Evolutionary conservation across 2,888 invertebrate species (phyloP), one percentile per base, ranked within the genome.

Genomic region (Tillus elongatus): DNA sequence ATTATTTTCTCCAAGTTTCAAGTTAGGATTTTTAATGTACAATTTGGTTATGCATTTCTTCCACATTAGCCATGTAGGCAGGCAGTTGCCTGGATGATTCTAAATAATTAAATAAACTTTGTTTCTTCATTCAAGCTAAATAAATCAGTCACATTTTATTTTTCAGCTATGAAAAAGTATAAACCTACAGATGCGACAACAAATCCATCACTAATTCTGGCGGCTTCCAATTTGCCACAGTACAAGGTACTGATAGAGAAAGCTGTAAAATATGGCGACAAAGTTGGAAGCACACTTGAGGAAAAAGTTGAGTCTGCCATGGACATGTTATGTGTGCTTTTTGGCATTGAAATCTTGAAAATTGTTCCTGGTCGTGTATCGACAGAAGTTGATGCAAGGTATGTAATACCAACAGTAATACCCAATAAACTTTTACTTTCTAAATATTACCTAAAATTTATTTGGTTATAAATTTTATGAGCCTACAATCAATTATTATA

Each of bases 111-210:
- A n/a, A n/a, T n/a, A n/a, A n/a, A n/a, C n/a, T n/a, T n/a, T n/a
- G n/a, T n/a, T n/a, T n/a, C n/a, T n/a, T n/a, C n/a, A n/a, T n/a
- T n/a, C n/a, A n/a, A n/a, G n/a, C n/a, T n/a, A n/a, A n/a, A n/a
- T n/a, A n/a, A n/a, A n/a, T n/a, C n/a, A n/a, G n/a, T n/a, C n/a
- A n/a, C n/a, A n/a, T n/a, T n/a, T 42, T 14, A 37, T 28, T 36
- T 50, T 51, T 34, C 59, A 96, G 97, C 90, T 6, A 96, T 98
- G 81, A 86, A 90, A 65, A 79, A 85, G 51, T 98, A 92, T 67
- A 88, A 91, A 65, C 98, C 98, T 2, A 96, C 93, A 1, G 98
- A 98, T 81, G 97, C 97, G 24, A 98, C 98, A 2, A 98, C 98
- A 35, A 98, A 98, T 67, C 98, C 98, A 3, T 96, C 97, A 3